phyloP scores from a whole-genome alignment of 1,140 invertebrate genomes.

The Palaemon carinicauda region DNA sequence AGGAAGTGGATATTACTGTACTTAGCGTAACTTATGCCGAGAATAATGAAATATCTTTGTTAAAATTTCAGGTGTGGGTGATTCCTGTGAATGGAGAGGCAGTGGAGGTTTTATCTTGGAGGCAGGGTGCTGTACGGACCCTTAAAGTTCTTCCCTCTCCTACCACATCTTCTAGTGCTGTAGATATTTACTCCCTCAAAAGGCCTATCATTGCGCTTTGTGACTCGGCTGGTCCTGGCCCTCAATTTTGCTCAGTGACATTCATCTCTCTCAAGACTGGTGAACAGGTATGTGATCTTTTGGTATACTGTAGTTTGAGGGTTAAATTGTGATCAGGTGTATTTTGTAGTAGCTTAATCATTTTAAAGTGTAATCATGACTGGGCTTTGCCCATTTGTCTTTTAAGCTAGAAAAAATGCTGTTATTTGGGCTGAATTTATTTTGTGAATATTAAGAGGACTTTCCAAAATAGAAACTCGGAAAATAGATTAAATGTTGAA shows the following conservation, averaged over 20 bases:
- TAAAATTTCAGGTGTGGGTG: slow-evolving; percentile 73
- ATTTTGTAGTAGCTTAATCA: too few relatives aligned
- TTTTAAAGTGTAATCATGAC: too few relatives aligned
- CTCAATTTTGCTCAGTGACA: slow-evolving; percentile 85
- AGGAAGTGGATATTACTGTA: too few relatives aligned
- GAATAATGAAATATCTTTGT: background rate
- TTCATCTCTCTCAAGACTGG: slow-evolving; percentile 90
- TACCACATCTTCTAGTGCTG: slow-evolving; percentile 64
- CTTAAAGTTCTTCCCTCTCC: slow-evolving; percentile 85
- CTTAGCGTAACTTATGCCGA: too few relatives aligned
- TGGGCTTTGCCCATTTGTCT: too few relatives aligned
- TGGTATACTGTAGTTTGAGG: too few relatives aligned
- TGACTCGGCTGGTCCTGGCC: slow-evolving; percentile 77
- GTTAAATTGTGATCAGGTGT: too few relatives aligned
- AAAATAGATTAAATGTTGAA: too few relatives aligned
- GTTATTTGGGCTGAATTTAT: too few relatives aligned
- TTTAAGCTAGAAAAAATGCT: too few relatives aligned
- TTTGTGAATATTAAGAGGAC: too few relatives aligned
- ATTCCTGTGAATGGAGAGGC: slow-evolving; percentile 87
- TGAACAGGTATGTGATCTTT: slow-evolving; percentile 75
- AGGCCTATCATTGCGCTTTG: slow-evolving; percentile 88
- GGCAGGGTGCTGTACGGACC: slow-evolving; percentile 84
- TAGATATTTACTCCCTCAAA: slow-evolving; percentile 76
- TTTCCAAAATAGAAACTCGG: too few relatives aligned
- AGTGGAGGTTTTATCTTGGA: slow-evolving; percentile 88